phyloP scores from a whole-genome alignment of 2,113 vertebrate genomes.

The Lathamus discolor region DNA sequence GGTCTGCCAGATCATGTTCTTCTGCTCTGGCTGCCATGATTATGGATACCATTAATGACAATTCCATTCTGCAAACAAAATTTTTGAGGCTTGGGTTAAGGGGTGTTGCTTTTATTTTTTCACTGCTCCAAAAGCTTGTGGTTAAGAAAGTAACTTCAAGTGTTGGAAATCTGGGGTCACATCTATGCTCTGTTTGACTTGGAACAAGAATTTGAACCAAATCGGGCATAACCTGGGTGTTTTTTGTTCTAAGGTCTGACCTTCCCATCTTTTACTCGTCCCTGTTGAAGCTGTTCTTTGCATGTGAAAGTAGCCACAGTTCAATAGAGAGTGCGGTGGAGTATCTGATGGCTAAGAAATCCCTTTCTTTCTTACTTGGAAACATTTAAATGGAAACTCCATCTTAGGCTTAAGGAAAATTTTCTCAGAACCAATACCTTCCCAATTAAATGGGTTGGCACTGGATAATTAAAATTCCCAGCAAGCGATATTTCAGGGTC shows the following conservation, averaged over 20 bases:
- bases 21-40: neutral
- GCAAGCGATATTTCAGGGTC: neutral
- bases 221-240: neutral
- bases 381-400: constrained; percentile 23
- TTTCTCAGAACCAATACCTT: neutral
- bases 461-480: neutral
- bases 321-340: neutral
- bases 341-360: neutral
- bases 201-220: neutral
- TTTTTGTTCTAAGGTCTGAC: neutral
- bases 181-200: neutral
- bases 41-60: neutral
- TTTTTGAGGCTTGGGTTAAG: neutral
- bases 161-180: neutral
- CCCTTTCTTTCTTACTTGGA: neutral
- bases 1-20: neutral
- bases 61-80: neutral
- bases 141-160: neutral
- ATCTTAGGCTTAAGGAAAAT: neutral
- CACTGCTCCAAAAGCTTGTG: neutral
- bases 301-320: neutral
- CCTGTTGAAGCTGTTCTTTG: neutral
- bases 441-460: neutral
- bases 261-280: neutral
- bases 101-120: neutral